A percentile compares a stretch with the other conserved stretches of the same genome.
Evolutionary conservation across 2,113 vertebrate genomes (phyloP).

Genomic region (Pachyramphus minor): DNA sequence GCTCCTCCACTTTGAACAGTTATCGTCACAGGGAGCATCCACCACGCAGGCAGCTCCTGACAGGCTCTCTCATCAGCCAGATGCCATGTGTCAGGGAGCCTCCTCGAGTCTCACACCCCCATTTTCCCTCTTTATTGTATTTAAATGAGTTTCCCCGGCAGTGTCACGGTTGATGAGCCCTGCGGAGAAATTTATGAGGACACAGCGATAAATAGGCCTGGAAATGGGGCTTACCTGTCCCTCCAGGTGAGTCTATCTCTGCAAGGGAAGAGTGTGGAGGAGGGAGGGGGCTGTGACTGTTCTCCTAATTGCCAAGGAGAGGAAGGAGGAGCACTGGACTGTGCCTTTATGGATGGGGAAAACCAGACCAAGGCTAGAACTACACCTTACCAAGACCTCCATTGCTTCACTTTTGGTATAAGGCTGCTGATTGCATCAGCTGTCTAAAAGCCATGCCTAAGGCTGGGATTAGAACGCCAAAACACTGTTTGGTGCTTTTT

Average conservation of each 20-base stretch:
- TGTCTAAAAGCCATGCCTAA: not conserved
- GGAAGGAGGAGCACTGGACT: not conserved
- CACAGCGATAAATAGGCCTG: fast-evolving
- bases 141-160: not conserved
- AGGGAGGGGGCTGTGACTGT: not conserved
- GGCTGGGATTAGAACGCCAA: not conserved
- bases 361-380: not conserved
- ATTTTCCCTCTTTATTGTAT: not conserved
- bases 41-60: slow-evolving; percentile 49
- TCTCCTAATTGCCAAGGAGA: not conserved
- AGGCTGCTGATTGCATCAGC: not conserved
- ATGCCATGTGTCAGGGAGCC: not conserved
- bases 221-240: not conserved
- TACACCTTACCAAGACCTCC: not conserved
- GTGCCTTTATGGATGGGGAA: not conserved
- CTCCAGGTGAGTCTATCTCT: not conserved
- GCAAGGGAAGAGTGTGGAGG: not conserved
- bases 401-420: not conserved
- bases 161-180: not conserved
- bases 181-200: not conserved
- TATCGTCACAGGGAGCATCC: slow-evolving; percentile 49
- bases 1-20: slow-evolving; percentile 36
- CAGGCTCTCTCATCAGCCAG: slow-evolving; percentile 49
- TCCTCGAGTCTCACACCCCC: not conserved
- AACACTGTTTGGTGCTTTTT: not conserved